phyloP scores from a whole-genome alignment of 2,888 invertebrate species.

The Plutella xylostella region DNA sequence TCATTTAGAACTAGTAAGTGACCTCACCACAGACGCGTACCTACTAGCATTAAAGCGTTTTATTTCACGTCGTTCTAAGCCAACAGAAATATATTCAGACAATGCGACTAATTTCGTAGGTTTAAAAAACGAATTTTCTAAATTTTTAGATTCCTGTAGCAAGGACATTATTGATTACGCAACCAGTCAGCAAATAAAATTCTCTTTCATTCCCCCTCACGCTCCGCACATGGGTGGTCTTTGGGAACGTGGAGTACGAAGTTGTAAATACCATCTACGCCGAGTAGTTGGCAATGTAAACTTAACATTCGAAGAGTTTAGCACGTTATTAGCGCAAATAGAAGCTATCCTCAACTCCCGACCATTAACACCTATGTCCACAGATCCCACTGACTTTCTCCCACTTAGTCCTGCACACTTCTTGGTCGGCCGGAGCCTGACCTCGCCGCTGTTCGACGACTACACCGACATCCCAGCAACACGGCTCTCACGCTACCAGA shows the following conservation, averaged over 20 bases:
- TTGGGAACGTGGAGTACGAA: constrained; percentile 24
- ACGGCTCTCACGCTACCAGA: constrained; percentile 9
- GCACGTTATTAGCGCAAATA: constrained; percentile 19
- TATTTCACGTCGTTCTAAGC: background rate
- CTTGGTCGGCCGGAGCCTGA: constrained; percentile 18
- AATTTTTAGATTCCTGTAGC: background rate
- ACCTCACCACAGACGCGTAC: background rate
- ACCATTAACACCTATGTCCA: constrained; percentile 20
- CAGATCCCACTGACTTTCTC: constrained; percentile 18
- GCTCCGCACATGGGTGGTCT: constrained; percentile 24
- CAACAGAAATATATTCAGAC: background rate
- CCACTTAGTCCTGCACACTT: constrained; percentile 28
- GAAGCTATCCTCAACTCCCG: constrained; percentile 22
- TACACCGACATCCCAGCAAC: constrained; percentile 3
- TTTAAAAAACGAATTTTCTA: background rate
- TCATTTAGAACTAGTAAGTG: constrained; percentile 10
- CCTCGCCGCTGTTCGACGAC: constrained; percentile 10
- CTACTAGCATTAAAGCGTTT: background rate
- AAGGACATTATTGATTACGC: background rate
- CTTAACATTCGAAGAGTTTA: constrained; percentile 21
- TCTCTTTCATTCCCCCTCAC: constrained; percentile 21
- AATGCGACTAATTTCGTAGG: constrained; percentile 1
- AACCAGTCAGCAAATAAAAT: constrained; percentile 5
- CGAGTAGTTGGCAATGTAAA: constrained; percentile 12
- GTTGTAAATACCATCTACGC: constrained; percentile 21